Conservation (phyloP, 2,888 invertebrate species). For the Sussaba pulchella region DNA sequence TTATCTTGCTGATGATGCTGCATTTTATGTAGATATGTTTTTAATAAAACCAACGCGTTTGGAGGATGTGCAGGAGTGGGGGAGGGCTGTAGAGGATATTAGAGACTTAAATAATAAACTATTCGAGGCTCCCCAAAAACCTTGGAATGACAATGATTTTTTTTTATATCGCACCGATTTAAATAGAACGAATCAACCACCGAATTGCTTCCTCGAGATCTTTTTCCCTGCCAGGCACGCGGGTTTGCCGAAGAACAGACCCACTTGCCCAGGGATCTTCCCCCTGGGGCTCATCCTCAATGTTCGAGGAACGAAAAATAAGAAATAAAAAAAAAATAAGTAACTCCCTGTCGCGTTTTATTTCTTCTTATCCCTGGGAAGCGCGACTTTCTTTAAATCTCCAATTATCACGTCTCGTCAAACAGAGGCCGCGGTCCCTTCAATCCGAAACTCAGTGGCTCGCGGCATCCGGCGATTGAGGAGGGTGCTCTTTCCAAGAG, state of each 20-base stretch:
- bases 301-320: slow-evolving; percentile 41
- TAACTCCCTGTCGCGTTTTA: slow-evolving; percentile 56
- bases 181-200: slow-evolving; percentile 57
- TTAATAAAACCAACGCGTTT: slow-evolving; percentile 15
- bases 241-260: slow-evolving; percentile 40
- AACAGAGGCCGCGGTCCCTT: slow-evolving; percentile 72
- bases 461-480: slow-evolving; percentile 47
- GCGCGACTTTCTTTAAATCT: slow-evolving; percentile 70
- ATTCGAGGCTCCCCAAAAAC: background rate
- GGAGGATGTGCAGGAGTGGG: no score
- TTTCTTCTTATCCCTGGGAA: slow-evolving; percentile 56
- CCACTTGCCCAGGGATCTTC: slow-evolving; percentile 39
- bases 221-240: slow-evolving; percentile 13
- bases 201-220: slow-evolving; percentile 54
- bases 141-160: slow-evolving; percentile 22
- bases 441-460: slow-evolving; percentile 68
- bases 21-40: slow-evolving; percentile 37
- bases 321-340: background rate
- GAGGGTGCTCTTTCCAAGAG: slow-evolving; percentile 25
- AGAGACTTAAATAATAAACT: slow-evolving; percentile 33
- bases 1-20: slow-evolving; percentile 61
- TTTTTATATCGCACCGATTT: slow-evolving; percentile 17
- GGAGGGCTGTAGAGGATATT: slow-evolving; percentile 6
- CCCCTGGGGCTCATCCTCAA: slow-evolving; percentile 37
- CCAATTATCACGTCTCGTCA: slow-evolving; percentile 75